Evolutionary conservation across 2,888 invertebrate genomes (phyloP), one percentile per base, ranked within the genome.

Genomic region (Drosophila quinaria): DNA sequence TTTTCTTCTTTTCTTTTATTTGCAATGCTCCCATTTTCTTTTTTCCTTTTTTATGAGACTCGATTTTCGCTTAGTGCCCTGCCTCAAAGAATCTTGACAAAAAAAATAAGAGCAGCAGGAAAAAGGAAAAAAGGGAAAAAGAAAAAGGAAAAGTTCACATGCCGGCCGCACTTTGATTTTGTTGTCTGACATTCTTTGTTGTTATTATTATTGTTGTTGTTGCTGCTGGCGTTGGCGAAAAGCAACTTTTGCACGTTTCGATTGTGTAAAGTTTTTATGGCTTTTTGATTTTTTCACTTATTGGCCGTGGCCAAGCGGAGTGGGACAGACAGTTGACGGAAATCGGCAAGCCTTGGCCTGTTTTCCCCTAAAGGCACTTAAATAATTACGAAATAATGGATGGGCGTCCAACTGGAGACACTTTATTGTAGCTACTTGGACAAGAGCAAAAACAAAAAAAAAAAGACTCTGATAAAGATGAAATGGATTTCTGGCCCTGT

Each of bases 201-300:
- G 44, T 33, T 46, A n/a, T 39, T 55, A 46, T 47, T 49, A n/a
- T 29, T 65, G 11, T 55, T 44, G 47, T 54, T 55, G 35, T 50
- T 55, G 39, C 42, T 77, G 73, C 42, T 76, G 70, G 67, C 88
- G 83, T 83, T 86, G 70, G 78, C 87, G 80, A 84, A 84, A 84
- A 88, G 71, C 83, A 80, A 86, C 87, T 90, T 87, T 89, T 87
- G 89, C 90, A 90, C 90, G 89, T 90, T 89, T 81, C 89, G 89
- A 90, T 90, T 90, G 90, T 90, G 90, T 87, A 90, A 90, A 89
- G 89, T 90, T 90, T 90, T 90, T 90, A 90, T 90, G 87, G 90
- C 89, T 83, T 90, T 90, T 90, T 90, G 90, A 90, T 90, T 90
- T 90, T 90, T 90, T 87, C 88, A 87, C 87, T 90, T 89, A 90